phyloP scores from a whole-genome alignment of 1,140 invertebrate genomes.

The Hermetia illucens region DNA sequence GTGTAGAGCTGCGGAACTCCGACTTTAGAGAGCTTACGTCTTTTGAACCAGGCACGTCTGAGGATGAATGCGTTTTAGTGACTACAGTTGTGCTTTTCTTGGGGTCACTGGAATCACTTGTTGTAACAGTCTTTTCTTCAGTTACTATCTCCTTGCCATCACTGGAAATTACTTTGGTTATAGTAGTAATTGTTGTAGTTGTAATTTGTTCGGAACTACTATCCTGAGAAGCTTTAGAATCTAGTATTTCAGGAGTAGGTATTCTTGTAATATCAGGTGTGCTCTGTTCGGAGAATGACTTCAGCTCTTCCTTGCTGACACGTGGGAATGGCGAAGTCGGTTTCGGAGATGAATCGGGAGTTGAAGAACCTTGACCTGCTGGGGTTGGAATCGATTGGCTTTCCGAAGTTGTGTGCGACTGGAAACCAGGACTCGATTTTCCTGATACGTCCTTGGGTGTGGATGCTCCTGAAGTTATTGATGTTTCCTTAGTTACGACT shows the following conservation, averaged over 20 bases:
- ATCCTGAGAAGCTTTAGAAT: constrained; percentile 18
- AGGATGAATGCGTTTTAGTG: constrained; percentile 26
- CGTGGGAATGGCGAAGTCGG: constrained; percentile 28
- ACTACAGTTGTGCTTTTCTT: constrained; percentile 25
- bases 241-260: constrained; percentile 17
- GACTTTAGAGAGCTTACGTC: constrained; percentile 32
- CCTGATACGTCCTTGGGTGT: constrained; percentile 27
- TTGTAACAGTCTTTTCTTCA: constrained; percentile 27
- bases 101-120: constrained; percentile 25
- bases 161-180: constrained; percentile 26
- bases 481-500: constrained; percentile 12
- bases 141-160: constrained; percentile 28
- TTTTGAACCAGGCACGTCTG: constrained; percentile 18
- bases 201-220: constrained; percentile 28
- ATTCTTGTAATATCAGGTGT: constrained; percentile 2
- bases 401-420: constrained; percentile 18
- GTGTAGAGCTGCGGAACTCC: constrained; percentile 39
- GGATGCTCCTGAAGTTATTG: constrained; percentile 18
- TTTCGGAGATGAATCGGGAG: constrained; percentile 27
- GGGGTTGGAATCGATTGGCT: constrained; percentile 30
- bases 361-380: constrained; percentile 22
- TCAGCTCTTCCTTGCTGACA: constrained; percentile 24
- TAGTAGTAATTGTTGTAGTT: constrained; percentile 27
- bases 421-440: constrained; percentile 26
- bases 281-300: constrained; percentile 4